These are phyloP conservation scores for Triops longicaudatus DNA, from an alignment of 1,140 invertebrate species.

Conservation along the genomic window DNA sequence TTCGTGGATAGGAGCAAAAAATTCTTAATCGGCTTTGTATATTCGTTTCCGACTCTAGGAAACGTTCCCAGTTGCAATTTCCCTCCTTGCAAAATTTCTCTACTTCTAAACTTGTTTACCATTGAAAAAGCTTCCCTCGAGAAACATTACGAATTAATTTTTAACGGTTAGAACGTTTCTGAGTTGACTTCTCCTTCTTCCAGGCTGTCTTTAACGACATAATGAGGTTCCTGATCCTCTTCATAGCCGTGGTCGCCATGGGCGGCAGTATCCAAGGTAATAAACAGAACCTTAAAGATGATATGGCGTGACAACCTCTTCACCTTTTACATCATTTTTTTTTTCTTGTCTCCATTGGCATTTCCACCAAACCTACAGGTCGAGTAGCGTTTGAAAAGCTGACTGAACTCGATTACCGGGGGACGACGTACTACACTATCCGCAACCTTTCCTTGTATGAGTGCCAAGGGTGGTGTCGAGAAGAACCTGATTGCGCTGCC, in stretches of 20 bases:
- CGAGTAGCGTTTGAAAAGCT: constrained; percentile 84
- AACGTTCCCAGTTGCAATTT: too few species aligned
- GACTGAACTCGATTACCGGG: constrained; percentile 81
- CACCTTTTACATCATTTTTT: not conserved
- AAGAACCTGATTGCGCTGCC: constrained; percentile 81
- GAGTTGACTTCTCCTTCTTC: not conserved
- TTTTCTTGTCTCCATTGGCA: constrained; percentile 36
- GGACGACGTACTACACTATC: constrained; percentile 84
- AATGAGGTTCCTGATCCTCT: not conserved
- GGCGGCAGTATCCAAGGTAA: not conserved
- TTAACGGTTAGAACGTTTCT: too few species aligned
- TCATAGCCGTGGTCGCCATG: not conserved
- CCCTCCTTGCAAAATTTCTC: too few species aligned
- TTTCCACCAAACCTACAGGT: constrained; percentile 33
- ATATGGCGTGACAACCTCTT: not conserved
- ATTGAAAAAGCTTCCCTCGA: too few species aligned
- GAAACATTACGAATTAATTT: too few species aligned
- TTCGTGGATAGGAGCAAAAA: too few species aligned
- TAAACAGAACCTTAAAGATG: not conserved
- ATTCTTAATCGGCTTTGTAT: too few species aligned
- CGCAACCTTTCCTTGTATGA: constrained; percentile 85
- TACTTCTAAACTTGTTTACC: too few species aligned
- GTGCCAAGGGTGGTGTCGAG: constrained; percentile 87
- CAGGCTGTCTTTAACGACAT: not conserved
- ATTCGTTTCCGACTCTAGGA: too few species aligned